Evolutionary conservation across 92 coral and sea anemone genomes (phyloP), one percentile per base, ranked within the genome.

Genomic region (Palythoa heliodiscus): DNA sequence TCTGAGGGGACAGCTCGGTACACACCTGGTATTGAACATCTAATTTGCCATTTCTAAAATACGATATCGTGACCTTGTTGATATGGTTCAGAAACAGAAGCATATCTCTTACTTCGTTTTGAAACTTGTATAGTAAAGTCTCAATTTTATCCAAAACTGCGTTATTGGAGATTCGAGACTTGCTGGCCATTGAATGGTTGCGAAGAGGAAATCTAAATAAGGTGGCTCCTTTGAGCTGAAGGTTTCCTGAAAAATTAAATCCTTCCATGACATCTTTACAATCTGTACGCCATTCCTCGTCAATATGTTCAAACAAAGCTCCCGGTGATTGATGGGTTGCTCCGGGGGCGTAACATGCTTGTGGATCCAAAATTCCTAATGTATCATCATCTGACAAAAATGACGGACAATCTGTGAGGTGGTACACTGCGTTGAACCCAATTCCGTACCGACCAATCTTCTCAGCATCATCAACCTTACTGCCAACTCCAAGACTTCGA

Each of bases 361-460:
- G 94, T 3, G 98, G 98, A 77, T 95, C 98, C 1, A 91, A 87
- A 54, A 95, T 86, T 15, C 98, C 94, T n/a, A 95, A 87, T 61
- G 90, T 90, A 67, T 93, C 89, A 68, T 92, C 95, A 72, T 95
- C 89, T 5, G 98, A 89, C 64, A 95, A 83, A 12, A 95, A 95
- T 15, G 91, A 85, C 25, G 98, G 98, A 52, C 97, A 93, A 68
- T 95, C 98, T 23, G 98, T 95, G n/a, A 95, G 91, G 84, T 95
- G 98, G 83, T 95, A 95, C 7, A 95, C 98, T 3, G 98, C 93
- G 37, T 95, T 95, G 86, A 95, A 95, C 5, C 98, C 98, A 78
- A 95, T 93, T 0, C 98, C 98, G 78, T 93, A 95, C 76, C 92
- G 97, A 50, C 98, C 98, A 6, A 96, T 95, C 77, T 92, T 95